Conservation (phyloP, 2,113 vertebrate genomes). For the Limnothrissa miodon region DNA sequence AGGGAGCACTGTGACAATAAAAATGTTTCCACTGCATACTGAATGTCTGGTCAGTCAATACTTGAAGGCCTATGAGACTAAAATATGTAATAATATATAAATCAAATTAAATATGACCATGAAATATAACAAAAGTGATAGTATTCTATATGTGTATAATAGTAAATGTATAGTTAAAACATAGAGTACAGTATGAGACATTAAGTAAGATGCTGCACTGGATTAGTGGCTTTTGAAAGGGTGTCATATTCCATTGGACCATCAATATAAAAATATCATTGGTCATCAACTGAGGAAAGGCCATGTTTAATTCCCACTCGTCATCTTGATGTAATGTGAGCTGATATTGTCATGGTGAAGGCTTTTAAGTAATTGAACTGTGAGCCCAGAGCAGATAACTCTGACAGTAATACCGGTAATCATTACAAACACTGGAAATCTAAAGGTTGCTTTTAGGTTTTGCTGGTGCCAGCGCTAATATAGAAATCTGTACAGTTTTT, state of each 20-base stretch:
- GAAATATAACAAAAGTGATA: no score
- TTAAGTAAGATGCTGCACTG: background rate
- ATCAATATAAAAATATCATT: background rate
- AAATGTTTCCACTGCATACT: background rate
- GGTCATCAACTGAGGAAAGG: background rate
- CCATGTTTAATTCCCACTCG: background rate
- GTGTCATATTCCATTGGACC: background rate
- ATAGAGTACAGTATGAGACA: background rate
- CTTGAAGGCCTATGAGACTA: no score
- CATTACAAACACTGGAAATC: background rate
- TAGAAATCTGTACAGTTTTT: background rate
- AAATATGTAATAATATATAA: no score
- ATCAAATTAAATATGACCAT: no score
- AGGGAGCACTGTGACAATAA: slow-evolving; percentile 42
- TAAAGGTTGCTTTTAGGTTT: background rate
- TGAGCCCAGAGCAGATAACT: background rate
- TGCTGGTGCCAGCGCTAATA: background rate
- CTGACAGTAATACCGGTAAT: background rate
- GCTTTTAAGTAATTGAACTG: slow-evolving; percentile 8
- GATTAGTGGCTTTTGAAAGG: background rate
- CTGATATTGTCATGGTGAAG: background rate
- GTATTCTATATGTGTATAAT: no score
- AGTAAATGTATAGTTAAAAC: background rate
- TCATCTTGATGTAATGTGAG: background rate
- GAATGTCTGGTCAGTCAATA: background rate